phyloP scores from a whole-genome alignment of 2,797 vertebrate species.

The Natrix natrix region DNA sequence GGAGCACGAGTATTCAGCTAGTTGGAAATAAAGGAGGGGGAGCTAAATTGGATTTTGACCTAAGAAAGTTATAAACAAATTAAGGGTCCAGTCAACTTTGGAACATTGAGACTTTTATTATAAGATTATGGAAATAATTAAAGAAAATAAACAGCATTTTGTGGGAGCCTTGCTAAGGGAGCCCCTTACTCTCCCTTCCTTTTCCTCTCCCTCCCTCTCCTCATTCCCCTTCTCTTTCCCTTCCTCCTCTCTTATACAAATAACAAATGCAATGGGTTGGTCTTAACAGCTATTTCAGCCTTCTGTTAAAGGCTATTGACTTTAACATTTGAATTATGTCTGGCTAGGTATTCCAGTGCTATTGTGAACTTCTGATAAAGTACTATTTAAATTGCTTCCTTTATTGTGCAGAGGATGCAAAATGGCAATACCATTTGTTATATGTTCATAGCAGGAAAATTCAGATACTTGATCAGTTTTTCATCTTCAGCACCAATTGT shows the following conservation, averaged over 20 bases:
- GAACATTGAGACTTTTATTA: background rate
- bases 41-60: background rate
- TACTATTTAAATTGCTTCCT: background rate
- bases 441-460: background rate
- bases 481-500: background rate
- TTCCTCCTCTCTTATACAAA: background rate
- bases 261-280: background rate
- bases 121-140: background rate
- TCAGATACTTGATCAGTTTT: background rate
- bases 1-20: too few species aligned
- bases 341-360: background rate
- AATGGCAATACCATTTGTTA: background rate
- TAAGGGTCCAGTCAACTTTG: background rate
- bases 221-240: background rate
- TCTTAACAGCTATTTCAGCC: background rate
- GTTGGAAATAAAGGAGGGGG: background rate
- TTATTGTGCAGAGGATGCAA: background rate
- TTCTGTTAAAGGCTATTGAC: background rate
- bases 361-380: background rate
- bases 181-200: too few species aligned
- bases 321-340: background rate
- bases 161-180: background rate
- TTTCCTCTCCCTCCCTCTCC: background rate
- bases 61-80: background rate
- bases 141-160: background rate